A percentile compares a stretch with the other conserved stretches of the same genome.
These are phyloP conservation scores for Ctenomys sociabilis DNA, from an alignment of 2,113 vertebrate species.

Conservation along the genomic window DNA sequence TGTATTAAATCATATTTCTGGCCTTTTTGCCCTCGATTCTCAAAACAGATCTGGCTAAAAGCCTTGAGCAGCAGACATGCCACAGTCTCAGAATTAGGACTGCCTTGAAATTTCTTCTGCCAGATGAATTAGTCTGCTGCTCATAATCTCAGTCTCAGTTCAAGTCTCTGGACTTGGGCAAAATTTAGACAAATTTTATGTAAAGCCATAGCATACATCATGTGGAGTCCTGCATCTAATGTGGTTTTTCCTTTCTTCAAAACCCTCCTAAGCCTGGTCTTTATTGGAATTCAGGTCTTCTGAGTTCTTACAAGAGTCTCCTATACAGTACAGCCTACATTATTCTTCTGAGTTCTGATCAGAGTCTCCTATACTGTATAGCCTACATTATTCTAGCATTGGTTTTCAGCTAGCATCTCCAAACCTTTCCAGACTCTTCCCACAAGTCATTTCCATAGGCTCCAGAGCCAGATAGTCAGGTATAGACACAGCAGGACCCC, in stretches of 20 bases:
- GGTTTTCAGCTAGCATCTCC: neutral
- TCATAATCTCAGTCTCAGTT: neutral
- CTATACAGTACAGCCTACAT: neutral
- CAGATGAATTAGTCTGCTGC: neutral
- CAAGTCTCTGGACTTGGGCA: neutral
- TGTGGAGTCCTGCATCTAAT: neutral
- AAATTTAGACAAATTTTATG: neutral
- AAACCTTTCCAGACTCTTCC: neutral
- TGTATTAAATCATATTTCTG: neutral
- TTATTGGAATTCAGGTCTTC: neutral
- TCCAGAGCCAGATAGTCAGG: neutral
- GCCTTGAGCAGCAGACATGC: neutral
- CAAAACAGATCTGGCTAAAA: neutral
- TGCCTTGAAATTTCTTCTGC: neutral
- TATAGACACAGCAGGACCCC: neutral
- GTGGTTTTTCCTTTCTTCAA: neutral
- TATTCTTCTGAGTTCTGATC: neutral
- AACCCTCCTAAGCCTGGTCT: neutral
- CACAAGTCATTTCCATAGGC: neutral
- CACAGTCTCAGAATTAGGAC: neutral
- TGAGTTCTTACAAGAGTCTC: neutral
- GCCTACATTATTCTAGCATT: neutral
- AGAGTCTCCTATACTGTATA: neutral
- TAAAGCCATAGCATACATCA: neutral
- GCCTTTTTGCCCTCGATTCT: neutral